Evolutionary conservation across 1,140 invertebrate species (phyloP).

Genomic region (Drosophila truncata): DNA sequence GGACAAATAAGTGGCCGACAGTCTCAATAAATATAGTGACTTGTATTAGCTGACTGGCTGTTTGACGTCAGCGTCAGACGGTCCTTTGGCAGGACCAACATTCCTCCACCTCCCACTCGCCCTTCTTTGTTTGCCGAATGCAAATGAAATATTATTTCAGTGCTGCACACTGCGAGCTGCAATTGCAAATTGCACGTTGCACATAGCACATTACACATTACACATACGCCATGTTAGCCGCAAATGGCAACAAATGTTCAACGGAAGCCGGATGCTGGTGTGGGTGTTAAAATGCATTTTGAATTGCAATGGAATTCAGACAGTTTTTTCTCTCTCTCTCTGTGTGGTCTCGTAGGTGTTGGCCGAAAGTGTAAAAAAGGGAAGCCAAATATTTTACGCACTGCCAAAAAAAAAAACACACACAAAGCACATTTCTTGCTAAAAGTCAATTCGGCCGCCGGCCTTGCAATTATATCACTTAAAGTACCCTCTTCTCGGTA

Average conservation of each 20-base stretch:
- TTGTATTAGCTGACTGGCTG: constrained; percentile 19
- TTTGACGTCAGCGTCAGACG: constrained; percentile 34
- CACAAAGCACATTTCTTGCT: not conserved
- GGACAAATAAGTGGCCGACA: constrained; percentile 45
- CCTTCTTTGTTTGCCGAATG: constrained; percentile 27
- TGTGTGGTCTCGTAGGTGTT: not conserved
- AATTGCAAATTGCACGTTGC: constrained; percentile 4
- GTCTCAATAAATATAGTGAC: constrained; percentile 43
- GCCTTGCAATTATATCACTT: constrained; percentile 28
- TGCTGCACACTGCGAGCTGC: constrained; percentile 4
- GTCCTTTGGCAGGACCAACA: constrained; percentile 2
- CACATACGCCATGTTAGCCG: constrained; percentile 51
- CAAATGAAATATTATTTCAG: constrained; percentile 44
- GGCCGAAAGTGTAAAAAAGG: constrained; percentile 13
- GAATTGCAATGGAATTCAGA: constrained; percentile 20
- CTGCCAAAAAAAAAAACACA: constrained; percentile 6
- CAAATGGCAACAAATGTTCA: constrained; percentile 53
- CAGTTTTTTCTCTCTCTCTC: not conserved
- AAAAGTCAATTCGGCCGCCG: constrained; percentile 12
- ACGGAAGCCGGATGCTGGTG: constrained; percentile 23
- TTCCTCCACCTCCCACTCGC: not conserved
- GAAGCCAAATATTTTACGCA: constrained; percentile 13
- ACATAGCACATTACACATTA: constrained; percentile 24
- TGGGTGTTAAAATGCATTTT: constrained; percentile 27
- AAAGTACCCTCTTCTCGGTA: constrained; percentile 27